phyloP scores from a whole-genome alignment of 35 echinoderm and acorn worm genomes.

The Lytechinus pictus region DNA sequence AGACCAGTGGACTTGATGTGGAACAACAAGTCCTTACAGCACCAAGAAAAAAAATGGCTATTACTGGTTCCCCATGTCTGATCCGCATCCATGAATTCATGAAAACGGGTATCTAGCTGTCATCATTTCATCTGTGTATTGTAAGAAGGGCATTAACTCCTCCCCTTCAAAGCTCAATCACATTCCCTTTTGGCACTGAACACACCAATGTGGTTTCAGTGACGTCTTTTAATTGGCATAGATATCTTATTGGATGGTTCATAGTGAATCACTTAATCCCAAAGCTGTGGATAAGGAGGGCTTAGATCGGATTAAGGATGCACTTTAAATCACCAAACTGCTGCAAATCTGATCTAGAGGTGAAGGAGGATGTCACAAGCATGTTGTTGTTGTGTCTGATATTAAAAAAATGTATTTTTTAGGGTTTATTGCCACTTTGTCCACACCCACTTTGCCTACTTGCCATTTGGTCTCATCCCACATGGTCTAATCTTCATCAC shows the following conservation, averaged over 20 bases:
- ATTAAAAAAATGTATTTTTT: background rate
- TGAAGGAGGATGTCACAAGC: background rate
- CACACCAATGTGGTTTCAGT: background rate
- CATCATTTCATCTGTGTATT: background rate
- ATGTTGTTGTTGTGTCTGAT: background rate
- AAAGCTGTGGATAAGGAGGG: background rate
- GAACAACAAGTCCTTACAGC: no score
- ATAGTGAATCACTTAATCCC: background rate
- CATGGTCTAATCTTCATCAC: no score
- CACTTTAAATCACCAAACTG: conserved; percentile 1
- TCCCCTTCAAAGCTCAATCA: no score
- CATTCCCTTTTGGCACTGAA: no score
- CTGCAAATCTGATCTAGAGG: background rate
- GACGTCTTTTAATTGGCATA: background rate
- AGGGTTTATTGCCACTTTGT: background rate
- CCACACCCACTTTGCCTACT: background rate
- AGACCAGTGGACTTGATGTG: no score
- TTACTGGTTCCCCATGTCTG: no score
- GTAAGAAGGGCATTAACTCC: no score
- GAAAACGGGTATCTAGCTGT: background rate
- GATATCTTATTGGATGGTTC: background rate
- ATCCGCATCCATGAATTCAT: background rate
- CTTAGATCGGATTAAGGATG: background rate
- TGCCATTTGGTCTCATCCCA: background rate
- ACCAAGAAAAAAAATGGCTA: no score